phyloP scores from a whole-genome alignment of 2,888 invertebrate species.

The Cerastis rubricosa region DNA sequence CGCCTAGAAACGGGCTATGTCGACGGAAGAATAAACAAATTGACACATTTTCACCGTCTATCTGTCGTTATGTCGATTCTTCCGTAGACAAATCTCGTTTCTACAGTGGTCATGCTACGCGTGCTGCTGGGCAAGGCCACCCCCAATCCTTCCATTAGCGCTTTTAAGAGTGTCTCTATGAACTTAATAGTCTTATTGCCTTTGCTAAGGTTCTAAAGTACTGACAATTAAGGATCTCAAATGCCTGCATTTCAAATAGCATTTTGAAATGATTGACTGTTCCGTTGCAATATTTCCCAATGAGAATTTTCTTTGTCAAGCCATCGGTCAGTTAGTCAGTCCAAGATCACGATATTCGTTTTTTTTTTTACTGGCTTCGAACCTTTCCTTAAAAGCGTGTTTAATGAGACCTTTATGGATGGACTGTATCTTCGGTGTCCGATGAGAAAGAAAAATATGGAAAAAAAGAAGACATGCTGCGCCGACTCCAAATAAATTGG shows the following conservation, averaged over 20 bases:
- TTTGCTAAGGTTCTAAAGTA: not conserved
- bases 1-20: too few relatives aligned
- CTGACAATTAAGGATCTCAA: not conserved
- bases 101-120: too few relatives aligned
- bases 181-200: not conserved
- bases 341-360: not conserved
- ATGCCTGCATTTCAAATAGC: not conserved
- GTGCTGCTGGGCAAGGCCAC: too few relatives aligned
- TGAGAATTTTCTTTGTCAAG: not conserved
- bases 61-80: too few relatives aligned
- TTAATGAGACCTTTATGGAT: not conserved
- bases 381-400: not conserved
- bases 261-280: not conserved
- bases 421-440: too few relatives aligned
- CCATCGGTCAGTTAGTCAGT: not conserved
- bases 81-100: too few relatives aligned
- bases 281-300: not conserved
- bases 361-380: not conserved
- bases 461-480: too few relatives aligned
- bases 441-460: too few relatives aligned
- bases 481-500: too few relatives aligned
- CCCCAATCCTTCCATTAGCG: too few relatives aligned
- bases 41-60: too few relatives aligned
- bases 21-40: too few relatives aligned
- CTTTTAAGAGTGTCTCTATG: not conserved